phyloP scores from a whole-genome alignment of 1,140 invertebrate species.

The Drosophila ironensis region DNA sequence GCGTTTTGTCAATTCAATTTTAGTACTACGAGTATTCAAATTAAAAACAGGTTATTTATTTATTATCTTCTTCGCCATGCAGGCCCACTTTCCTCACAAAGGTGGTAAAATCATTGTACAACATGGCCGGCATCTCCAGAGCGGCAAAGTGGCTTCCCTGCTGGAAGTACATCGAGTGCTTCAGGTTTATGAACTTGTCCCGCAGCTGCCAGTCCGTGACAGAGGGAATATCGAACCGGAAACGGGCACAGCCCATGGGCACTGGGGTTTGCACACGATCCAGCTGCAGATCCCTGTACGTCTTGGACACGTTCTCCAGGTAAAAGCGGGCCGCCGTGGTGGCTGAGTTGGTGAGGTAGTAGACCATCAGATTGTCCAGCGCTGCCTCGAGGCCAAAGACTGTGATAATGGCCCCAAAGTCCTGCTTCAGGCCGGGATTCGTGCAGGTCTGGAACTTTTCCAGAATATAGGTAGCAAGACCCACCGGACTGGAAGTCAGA shows the following conservation, averaged over 20 bases:
- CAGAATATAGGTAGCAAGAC: slow-evolving; percentile 90
- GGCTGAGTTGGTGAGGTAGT: slow-evolving; percentile 90
- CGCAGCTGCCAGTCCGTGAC: slow-evolving; percentile 84
- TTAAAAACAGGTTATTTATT: slow-evolving; percentile 18
- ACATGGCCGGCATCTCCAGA: slow-evolving; percentile 88
- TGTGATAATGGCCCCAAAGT: slow-evolving; percentile 84
- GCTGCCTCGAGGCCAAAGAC: slow-evolving; percentile 87
- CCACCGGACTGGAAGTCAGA: slow-evolving; percentile 86
- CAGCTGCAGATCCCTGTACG: slow-evolving; percentile 78
- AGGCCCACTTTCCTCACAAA: slow-evolving; percentile 56
- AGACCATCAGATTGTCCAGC: slow-evolving; percentile 94
- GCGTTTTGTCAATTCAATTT: too few relatives aligned
- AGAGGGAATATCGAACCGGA: slow-evolving; percentile 85
- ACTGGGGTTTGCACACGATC: slow-evolving; percentile 85
- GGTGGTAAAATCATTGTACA: slow-evolving; percentile 86
- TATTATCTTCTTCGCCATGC: background rate
- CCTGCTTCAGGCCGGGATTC: slow-evolving; percentile 88
- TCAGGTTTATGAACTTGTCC: slow-evolving; percentile 85
- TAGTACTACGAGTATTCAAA: too few relatives aligned
- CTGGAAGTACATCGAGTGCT: slow-evolving; percentile 85
- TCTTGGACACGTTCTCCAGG: slow-evolving; percentile 84
- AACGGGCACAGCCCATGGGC: slow-evolving; percentile 86
- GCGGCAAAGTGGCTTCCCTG: slow-evolving; percentile 94
- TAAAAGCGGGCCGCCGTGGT: slow-evolving; percentile 90
- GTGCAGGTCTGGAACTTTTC: slow-evolving; percentile 93